phyloP scores from a whole-genome alignment of 2,113 vertebrate species.

The Hemibagrus wyckioides region DNA sequence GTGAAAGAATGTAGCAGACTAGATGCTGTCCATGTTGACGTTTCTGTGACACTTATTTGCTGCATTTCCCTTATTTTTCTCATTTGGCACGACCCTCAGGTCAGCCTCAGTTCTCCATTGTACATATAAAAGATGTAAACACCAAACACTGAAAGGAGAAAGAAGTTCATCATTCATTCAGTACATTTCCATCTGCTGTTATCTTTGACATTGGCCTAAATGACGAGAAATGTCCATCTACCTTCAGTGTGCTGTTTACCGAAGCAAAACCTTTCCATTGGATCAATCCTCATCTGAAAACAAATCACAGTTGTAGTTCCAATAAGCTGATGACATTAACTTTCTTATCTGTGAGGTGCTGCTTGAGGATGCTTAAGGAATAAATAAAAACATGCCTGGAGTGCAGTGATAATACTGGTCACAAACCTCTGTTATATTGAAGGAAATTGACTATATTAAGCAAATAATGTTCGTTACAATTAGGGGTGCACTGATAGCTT shows the following conservation, averaged over 20 bases:
- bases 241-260: neutral
- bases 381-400: neutral
- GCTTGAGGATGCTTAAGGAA: neutral
- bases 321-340: neutral
- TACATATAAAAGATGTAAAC: neutral
- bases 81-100: neutral
- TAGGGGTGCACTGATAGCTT: neutral
- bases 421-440: neutral
- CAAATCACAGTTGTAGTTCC: neutral
- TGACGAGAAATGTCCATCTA: conserved; percentile 5
- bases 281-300: neutral
- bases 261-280: neutral
- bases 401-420: neutral
- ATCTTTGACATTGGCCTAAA: neutral
- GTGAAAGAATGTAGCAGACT: conserved; percentile 7
- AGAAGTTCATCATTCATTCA: neutral
- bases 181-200: neutral
- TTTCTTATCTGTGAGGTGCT: neutral
- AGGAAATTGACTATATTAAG: neutral
- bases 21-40: neutral
- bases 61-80: neutral
- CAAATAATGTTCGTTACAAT: neutral
- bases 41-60: neutral
- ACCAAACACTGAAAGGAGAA: neutral
- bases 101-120: neutral